A percentile compares a stretch with the other conserved stretches of the same genome.
phyloP scores from a whole-genome alignment of 1,140 invertebrate genomes.

The Tenebrio molitor region DNA sequence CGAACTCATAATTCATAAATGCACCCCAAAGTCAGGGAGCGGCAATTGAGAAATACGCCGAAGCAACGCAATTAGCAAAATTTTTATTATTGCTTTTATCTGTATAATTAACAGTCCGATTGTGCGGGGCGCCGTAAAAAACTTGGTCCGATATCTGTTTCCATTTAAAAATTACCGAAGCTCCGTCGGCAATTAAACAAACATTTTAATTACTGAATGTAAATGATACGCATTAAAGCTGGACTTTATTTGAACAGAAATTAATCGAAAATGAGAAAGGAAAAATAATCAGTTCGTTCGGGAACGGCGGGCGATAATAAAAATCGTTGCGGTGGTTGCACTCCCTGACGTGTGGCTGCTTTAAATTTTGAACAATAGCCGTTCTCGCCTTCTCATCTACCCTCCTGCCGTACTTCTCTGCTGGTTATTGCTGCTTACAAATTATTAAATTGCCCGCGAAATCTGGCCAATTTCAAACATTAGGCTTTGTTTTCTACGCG shows the following conservation, averaged over 20 bases:
- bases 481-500: conserved; percentile 11
- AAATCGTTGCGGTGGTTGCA: conserved; percentile 13
- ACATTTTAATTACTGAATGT: conserved; percentile 43
- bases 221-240: conserved; percentile 34
- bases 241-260: conserved; percentile 38
- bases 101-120: conserved; percentile 33
- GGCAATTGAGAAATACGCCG: no score
- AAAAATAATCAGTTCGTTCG: conserved; percentile 18
- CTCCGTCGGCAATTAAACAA: conserved; percentile 38
- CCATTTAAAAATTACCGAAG: conserved; percentile 37
- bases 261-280: conserved; percentile 13
- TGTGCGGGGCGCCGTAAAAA: conserved; percentile 15
- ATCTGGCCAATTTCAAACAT: conserved; percentile 33
- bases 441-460: conserved; percentile 39
- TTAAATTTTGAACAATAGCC: conserved; percentile 30
- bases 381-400: conserved; percentile 25
- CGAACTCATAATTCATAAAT: no score
- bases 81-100: conserved; percentile 39
- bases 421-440: conserved; percentile 35
- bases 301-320: not conserved
- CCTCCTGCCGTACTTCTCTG: conserved; percentile 1
- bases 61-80: conserved; percentile 24
- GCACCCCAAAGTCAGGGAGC: no score
- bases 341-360: conserved; percentile 10
- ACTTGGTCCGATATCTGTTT: conserved; percentile 31